Conservation (phyloP, 2,888 invertebrate genomes). For the Eupeodes latifasciatus region DNA sequence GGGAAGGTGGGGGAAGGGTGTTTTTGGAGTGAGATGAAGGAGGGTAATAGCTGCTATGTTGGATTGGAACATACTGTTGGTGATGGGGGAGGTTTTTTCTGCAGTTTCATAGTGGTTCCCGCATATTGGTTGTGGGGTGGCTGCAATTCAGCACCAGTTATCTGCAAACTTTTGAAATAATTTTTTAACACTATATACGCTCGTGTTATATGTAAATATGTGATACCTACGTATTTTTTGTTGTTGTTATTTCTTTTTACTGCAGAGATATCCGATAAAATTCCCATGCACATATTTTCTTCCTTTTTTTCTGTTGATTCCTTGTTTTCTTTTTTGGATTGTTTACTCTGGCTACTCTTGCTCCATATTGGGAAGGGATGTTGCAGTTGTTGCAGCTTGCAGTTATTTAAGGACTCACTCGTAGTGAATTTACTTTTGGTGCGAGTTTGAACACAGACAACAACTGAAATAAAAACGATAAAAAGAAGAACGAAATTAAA, state of each 20-base stretch:
- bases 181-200: constrained; percentile 28
- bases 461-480: constrained; percentile 20
- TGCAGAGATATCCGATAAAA: constrained; percentile 38
- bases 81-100: background rate
- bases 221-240: background rate
- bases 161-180: constrained; percentile 53
- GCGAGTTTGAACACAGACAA: constrained; percentile 32
- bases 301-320: background rate
- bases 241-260: background rate
- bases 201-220: background rate
- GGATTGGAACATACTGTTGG: background rate
- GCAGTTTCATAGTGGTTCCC: background rate
- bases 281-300: constrained; percentile 8
- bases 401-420: constrained; percentile 66
- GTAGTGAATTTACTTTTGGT: constrained; percentile 63
- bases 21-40: background rate
- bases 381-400: constrained; percentile 63
- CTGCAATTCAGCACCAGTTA: constrained; percentile 63
- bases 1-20: background rate
- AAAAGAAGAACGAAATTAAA: constrained; percentile 24
- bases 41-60: background rate
- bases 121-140: background rate
- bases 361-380: constrained; percentile 35
- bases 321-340: constrained; percentile 3
- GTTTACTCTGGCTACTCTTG: background rate